These are phyloP conservation scores for Xylophagus ater DNA, from an alignment of 2,888 invertebrate species.

Conservation along the genomic window DNA sequence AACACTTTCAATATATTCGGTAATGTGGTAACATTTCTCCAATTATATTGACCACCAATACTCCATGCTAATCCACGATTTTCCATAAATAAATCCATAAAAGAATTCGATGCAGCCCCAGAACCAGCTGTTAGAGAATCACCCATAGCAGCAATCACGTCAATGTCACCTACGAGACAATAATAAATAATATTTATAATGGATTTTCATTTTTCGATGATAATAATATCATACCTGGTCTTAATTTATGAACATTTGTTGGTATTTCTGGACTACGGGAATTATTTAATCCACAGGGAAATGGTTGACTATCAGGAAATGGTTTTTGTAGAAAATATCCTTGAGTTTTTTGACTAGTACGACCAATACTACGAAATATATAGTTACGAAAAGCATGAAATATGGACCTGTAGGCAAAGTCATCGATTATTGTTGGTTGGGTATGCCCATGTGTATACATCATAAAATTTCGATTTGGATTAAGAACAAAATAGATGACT, in stretches of 20 bases:
- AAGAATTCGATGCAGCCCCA: slow-evolving; percentile 38
- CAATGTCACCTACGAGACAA: slow-evolving; percentile 45
- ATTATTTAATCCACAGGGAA: slow-evolving; percentile 26
- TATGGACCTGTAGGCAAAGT: slow-evolving; percentile 17
- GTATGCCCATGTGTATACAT: slow-evolving; percentile 12
- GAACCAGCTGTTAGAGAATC: slow-evolving; percentile 44
- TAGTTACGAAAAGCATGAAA: slow-evolving; percentile 21
- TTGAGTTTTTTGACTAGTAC: slow-evolving; percentile 16
- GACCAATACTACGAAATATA: slow-evolving; percentile 19
- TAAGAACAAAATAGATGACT: slow-evolving; percentile 17
- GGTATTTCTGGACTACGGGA: slow-evolving; percentile 30
- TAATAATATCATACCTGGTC: too few relatives aligned
- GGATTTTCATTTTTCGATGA: too few relatives aligned
- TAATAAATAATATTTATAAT: too few relatives aligned
- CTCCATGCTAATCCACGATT: slow-evolving; percentile 37
- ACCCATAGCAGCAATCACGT: slow-evolving; percentile 44
- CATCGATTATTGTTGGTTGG: slow-evolving; percentile 17
- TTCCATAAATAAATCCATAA: slow-evolving; percentile 35
- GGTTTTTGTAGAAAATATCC: slow-evolving; percentile 21
- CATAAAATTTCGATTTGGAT: slow-evolving; percentile 13
- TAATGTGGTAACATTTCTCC: slow-evolving; percentile 40
- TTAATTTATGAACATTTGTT: slow-evolving; percentile 39
- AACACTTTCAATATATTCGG: slow-evolving; percentile 46
- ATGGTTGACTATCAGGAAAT: slow-evolving; percentile 20
- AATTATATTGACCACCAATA: slow-evolving; percentile 39